Base-by-base conservation (phyloP, 1,140 invertebrate species). In the Mercenaria mercenaria region DNA sequence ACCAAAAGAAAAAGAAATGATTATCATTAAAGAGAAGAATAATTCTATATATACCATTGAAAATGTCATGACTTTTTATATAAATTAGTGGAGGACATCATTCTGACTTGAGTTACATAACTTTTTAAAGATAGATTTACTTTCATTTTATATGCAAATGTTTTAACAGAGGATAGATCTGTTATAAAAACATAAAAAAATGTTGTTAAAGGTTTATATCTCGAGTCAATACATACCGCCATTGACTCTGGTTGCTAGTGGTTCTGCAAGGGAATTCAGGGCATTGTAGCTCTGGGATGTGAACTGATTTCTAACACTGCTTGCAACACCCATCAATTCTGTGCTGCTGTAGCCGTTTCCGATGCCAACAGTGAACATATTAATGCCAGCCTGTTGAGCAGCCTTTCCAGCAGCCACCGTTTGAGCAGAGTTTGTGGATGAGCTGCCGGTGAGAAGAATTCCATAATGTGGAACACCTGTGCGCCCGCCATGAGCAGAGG, bases 401-500 rank as follows among this genome's bases (percentile, higher is more conserved):
- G 67, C 72, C 15, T 88, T 32, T 1, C 94, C 93, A 47, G 93
- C 87, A 6, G 79, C 76, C 37, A 86, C 61, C 0, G 94, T 94
- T 15, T 90, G 23, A 15, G 84, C 86, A 13, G 91, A 79, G 69
- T 90, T 92, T 41, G 89, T 90, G 11, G 94, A 93, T 32, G 90
- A 90, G 37, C 94, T 94, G 81, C 94, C 94, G 0, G 93, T 94
- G 15, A 95, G 89, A 41, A 94, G 90, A 81, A 95, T 89, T 10
- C 72, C 94, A 56, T 94, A 94, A 52, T 94, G 94, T 34, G 94
- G 93, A 20, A 94, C 93, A 6, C 91, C 92, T 15, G 93, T 84
- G 1, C 94, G 89, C 29, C 94, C 93, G 10, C 94, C 94, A 34
- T 92, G 74, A 13, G 91, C 89, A 20, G 80, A 74, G 1, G 92